Percentiles rank a stretch among this genome's conserved stretches.
Conservation (phyloP, 2,113 vertebrate species). For the Cheirogaleus medius region DNA sequence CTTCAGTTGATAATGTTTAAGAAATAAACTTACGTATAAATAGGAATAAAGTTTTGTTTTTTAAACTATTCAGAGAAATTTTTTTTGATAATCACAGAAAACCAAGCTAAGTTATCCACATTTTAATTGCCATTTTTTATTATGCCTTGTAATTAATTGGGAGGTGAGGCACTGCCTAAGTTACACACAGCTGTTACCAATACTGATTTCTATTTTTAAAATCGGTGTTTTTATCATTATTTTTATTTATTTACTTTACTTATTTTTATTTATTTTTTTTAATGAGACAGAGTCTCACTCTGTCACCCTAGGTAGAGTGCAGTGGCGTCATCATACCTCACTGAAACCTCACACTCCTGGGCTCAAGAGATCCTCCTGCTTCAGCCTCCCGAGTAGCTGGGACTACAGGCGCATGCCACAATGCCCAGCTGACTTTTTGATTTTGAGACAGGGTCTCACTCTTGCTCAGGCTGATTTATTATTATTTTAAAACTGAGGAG, state of each 20-base stretch:
- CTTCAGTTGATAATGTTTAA: background rate
- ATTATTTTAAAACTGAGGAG: slow-evolving; percentile 24
- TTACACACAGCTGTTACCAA: background rate
- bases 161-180: background rate
- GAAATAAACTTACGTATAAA: background rate
- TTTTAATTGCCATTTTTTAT: background rate
- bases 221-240: background rate
- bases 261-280: too few species aligned
- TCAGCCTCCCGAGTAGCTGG: too few species aligned
- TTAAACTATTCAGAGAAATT: background rate
- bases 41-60: background rate
- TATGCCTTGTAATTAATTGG: background rate
- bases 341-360: too few species aligned
- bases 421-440: too few species aligned
- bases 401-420: too few species aligned
- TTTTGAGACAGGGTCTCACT: too few species aligned
- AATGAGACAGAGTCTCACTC: too few species aligned
- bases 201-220: slow-evolving; percentile 23
- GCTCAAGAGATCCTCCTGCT: too few species aligned
- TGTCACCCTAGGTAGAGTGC: too few species aligned
- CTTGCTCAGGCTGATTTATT: background rate
- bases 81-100: background rate
- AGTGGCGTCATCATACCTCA: too few species aligned
- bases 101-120: background rate
- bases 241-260: too few species aligned